Conservation (phyloP, 2,113 vertebrate species). For the Uria aalge region DNA sequence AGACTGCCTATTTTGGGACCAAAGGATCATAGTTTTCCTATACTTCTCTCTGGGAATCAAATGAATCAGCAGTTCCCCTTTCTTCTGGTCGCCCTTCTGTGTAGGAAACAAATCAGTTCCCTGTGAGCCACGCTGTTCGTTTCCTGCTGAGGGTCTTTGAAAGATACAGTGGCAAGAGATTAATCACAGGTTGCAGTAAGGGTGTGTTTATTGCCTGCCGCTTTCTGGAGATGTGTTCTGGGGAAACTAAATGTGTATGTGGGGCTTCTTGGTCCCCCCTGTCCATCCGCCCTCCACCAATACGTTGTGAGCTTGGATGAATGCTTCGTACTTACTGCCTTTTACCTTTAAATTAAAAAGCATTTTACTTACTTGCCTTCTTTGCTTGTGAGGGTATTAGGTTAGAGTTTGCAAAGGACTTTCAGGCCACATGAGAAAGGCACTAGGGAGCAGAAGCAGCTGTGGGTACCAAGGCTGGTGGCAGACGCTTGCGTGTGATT, state of each 20-base stretch:
- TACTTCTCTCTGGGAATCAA: not conserved
- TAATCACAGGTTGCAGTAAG: not conserved
- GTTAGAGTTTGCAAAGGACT: not conserved
- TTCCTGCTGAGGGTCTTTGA: not conserved
- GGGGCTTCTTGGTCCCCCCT: not conserved
- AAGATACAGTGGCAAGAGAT: not conserved
- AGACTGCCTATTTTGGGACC: not conserved
- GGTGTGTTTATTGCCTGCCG: not conserved
- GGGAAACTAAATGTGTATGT: not conserved
- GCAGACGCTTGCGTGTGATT: not conserved
- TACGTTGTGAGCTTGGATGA: not conserved
- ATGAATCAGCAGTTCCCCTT: not conserved
- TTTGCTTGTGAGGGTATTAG: fast-evolving
- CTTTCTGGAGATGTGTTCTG: not conserved
- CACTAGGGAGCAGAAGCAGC: not conserved
- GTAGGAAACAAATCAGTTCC: not conserved
- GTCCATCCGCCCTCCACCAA: fast-evolving
- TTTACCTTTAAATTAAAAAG: not conserved
- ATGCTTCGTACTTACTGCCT: not conserved
- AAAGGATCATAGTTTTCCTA: fast-evolving
- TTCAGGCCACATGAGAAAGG: not conserved
- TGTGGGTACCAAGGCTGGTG: not conserved
- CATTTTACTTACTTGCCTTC: not conserved
- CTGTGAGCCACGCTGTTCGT: not conserved
- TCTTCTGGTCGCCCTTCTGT: not conserved